Conservation (phyloP, 2,888 invertebrate genomes). For the Eilema caniola region DNA sequence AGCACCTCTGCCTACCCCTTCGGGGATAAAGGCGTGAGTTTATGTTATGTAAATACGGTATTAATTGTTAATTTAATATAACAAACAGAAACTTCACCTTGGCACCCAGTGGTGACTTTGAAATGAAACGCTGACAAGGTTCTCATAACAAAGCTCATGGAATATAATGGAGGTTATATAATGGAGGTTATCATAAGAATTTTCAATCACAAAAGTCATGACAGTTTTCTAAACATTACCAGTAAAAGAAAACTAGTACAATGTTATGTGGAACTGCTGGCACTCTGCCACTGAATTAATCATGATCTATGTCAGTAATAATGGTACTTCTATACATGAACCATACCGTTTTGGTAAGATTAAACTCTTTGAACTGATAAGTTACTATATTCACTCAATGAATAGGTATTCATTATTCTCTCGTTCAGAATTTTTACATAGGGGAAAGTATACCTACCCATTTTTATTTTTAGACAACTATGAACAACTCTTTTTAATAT, state of each 20-base stretch:
- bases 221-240: not conserved
- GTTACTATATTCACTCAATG: slow-evolving; percentile 1
- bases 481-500: not conserved
- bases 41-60: no score
- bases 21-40: no score
- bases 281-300: not conserved
- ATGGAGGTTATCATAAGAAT: not conserved
- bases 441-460: no score
- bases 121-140: not conserved
- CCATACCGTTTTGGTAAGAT: not conserved
- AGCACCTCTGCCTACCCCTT: no score
- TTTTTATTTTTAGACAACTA: not conserved
- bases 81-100: no score
- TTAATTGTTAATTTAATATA: no score
- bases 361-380: not conserved
- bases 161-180: no score
- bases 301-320: not conserved
- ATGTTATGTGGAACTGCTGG: not conserved
- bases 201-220: not conserved
- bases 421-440: not conserved
- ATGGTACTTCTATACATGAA: not conserved
- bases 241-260: not conserved
- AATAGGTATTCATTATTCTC: not conserved
- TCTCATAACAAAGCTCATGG: not conserved
- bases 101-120: not conserved